Conservation (phyloP, 1,140 invertebrate genomes). For the Choristoneura fumiferana region DNA sequence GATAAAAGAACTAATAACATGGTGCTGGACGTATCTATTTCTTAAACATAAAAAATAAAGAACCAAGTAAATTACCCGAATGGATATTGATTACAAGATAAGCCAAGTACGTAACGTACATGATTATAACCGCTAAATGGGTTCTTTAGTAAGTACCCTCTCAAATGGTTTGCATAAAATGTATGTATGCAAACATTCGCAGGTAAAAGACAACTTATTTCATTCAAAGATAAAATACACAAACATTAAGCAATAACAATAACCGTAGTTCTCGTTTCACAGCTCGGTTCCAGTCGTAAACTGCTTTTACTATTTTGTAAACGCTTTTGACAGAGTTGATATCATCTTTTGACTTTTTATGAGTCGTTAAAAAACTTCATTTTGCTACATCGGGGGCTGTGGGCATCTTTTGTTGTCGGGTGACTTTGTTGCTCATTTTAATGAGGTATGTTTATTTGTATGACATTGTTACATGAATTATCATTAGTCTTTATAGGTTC, state of each 20-base stretch:
- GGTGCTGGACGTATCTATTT: no score
- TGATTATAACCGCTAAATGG: no score
- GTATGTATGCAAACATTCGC: neutral
- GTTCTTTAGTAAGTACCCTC: no score
- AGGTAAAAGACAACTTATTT: neutral
- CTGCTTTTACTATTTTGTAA: constrained; percentile 5
- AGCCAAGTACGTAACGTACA: no score
- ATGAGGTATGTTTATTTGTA: no score
- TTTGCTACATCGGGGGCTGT: neutral
- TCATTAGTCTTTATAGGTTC: no score
- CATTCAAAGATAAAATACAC: neutral
- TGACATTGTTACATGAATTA: neutral
- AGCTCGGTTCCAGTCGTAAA: neutral
- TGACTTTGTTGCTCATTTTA: neutral
- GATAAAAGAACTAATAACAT: no score
- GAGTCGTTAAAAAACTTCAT: constrained; percentile 15
- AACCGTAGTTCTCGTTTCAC: constrained; percentile 10
- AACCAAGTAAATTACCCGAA: no score
- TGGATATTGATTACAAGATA: no score
- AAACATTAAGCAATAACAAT: constrained; percentile 12
- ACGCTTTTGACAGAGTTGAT: constrained; percentile 13
- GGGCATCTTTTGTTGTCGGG: neutral
- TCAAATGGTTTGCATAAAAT: no score
- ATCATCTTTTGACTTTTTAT: neutral
- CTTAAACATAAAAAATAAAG: no score